Evolutionary conservation across 2,888 invertebrate species (phyloP), one percentile per base, ranked within the genome.

Genomic region (Heliothis peltigera): DNA sequence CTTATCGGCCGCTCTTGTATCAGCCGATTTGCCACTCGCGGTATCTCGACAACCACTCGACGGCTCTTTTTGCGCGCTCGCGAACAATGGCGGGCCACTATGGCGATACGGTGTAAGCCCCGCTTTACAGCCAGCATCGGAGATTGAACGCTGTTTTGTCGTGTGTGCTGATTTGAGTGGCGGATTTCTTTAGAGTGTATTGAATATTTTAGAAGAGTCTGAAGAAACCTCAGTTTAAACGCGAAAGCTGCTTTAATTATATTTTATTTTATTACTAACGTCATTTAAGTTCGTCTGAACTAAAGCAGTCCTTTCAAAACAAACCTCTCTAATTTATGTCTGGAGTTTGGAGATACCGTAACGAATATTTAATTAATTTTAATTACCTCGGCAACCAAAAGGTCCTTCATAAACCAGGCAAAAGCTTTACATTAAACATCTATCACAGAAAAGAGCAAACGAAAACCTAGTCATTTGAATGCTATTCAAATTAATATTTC

Each of bases 11-110:
- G 61, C 70, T 70, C 78, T 74, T 67, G 79, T 82, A 82, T 84
- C 84, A 80, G 81, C 66, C 81, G 82, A 83, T 84, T 84, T 83
- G 77, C 82, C 77, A 76, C 81, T 81, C 74, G 68, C 73, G 60
- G 71, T 81, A 81, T 81, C 81, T 81, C 65, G 76, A 82, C 74
- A 58, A 62, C 68, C 75, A 75, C 82, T 80, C 60, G 70, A 67
- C 67, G 63, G 75, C 61, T 78, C 80, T 84, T 80, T 84, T 84
- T 80, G 71, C 74, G 74, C 67, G 63, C 66, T 28, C 25, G 42
- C 65, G 78, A 80, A 80, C 80, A 80, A 80, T 78, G 55, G 62
- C 49, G 10, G 53, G 46, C 55, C 64, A 79, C 78, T 78, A 80
- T 75, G 49, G 80, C 65, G 71, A 73, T 71, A 66, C 70, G 49